Percentiles rank a stretch among this genome's conserved stretches.
phyloP scores from a whole-genome alignment of 2,113 vertebrate species.

The Mastomys coucha region DNA sequence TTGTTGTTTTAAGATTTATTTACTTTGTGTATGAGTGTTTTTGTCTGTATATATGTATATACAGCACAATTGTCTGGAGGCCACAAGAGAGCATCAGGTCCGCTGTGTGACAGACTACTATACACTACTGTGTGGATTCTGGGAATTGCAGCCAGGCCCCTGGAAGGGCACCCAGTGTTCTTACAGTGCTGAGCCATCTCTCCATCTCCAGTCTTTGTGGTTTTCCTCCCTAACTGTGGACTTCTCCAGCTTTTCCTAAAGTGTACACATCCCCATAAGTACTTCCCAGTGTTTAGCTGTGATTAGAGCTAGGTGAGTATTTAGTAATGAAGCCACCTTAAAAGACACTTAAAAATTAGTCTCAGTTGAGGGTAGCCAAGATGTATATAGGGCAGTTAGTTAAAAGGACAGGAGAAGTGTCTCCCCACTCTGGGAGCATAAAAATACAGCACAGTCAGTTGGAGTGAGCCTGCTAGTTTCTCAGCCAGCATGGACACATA shows the following conservation, averaged over 20 bases:
- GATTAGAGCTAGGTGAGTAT: background rate
- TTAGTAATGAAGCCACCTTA: conserved; percentile 27
- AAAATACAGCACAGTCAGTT: background rate
- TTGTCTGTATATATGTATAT: background rate
- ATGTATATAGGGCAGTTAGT: background rate
- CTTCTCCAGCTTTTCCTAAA: conserved; percentile 24
- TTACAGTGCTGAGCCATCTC: background rate
- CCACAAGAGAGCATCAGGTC: background rate
- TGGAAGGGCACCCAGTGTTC: background rate
- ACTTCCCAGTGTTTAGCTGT: conserved; percentile 21
- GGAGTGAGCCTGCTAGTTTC: background rate
- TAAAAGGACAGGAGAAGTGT: background rate
- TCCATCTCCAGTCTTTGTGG: background rate
- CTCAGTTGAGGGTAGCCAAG: background rate
- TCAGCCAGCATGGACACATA: background rate
- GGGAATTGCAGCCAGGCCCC: background rate
- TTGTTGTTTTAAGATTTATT: background rate
- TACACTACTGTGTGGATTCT: background rate
- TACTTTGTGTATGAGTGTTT: background rate
- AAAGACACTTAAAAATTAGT: conserved; percentile 29
- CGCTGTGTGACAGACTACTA: background rate
- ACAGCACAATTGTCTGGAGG: background rate
- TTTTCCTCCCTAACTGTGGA: background rate
- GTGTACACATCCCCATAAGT: background rate
- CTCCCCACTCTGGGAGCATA: background rate